A percentile compares a stretch with the other conserved stretches of the same genome.
These are phyloP conservation scores for Azemiops feae DNA, from an alignment of 2,113 vertebrate species.

Conservation along the genomic window DNA sequence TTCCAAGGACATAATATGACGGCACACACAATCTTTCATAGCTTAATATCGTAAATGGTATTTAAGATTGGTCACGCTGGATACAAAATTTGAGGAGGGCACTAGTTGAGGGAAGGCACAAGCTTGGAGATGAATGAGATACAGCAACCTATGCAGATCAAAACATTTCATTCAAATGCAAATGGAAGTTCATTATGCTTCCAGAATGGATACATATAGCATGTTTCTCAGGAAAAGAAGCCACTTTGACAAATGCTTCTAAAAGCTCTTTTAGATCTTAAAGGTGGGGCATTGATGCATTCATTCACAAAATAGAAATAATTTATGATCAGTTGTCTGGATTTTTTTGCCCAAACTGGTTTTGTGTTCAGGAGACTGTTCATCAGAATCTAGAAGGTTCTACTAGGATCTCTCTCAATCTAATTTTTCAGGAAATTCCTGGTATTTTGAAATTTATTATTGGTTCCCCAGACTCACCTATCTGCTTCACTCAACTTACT, in stretches of 20 bases:
- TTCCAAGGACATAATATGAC: neutral
- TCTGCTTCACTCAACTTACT: neutral
- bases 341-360: neutral
- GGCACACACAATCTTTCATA: neutral
- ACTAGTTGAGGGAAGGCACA: neutral
- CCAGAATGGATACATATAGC: neutral
- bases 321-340: neutral
- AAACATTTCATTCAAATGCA: neutral
- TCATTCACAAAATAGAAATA: neutral
- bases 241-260: neutral
- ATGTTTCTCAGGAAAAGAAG: neutral
- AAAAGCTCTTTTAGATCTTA: neutral
- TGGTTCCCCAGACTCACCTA: neutral
- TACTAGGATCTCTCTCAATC: neutral
- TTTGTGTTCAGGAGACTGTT: neutral
- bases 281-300: neutral
- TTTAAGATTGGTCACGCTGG: neutral
- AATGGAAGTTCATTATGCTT: neutral
- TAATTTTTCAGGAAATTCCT: neutral
- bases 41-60: neutral
- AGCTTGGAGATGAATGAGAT: neutral
- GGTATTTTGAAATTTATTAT: neutral
- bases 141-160: neutral
- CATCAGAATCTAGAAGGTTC: neutral
- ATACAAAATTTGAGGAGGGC: neutral